Evolutionary conservation across 2,113 vertebrate species (phyloP).

Genomic region (Cephalopterus ornatus): DNA sequence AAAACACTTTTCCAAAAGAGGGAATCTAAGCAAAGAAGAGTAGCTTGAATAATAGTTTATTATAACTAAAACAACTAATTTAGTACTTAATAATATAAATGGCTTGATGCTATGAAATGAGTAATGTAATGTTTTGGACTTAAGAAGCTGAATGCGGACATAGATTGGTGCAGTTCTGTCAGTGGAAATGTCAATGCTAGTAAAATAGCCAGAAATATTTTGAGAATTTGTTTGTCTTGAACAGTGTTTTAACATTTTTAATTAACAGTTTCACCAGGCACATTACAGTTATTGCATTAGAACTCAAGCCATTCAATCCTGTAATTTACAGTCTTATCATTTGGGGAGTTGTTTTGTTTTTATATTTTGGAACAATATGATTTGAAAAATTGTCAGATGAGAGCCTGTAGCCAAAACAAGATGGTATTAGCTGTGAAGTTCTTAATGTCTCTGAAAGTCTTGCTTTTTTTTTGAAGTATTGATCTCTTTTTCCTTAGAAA

Average conservation of each 20-base stretch:
- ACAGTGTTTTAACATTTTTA: neutral
- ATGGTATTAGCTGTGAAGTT: neutral
- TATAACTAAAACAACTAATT: neutral
- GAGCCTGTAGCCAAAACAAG: neutral
- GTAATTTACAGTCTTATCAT: neutral
- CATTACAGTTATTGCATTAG: neutral
- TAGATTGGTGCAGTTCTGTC: neutral
- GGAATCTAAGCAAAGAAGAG: neutral
- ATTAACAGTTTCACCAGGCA: neutral
- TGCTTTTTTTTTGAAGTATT: neutral
- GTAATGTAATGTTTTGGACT: neutral
- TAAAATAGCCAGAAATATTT: neutral
- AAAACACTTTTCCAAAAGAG: neutral
- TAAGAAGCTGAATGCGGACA: neutral
- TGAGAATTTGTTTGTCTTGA: neutral
- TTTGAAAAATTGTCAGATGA: neutral
- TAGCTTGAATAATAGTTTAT: neutral
- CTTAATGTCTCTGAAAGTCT: neutral
- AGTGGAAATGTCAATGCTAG: neutral
- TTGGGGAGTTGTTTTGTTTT: neutral
- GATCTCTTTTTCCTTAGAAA: neutral
- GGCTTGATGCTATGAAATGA: neutral
- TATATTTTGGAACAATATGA: neutral
- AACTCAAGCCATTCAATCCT: neutral
- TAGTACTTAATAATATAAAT: neutral